phyloP scores from a whole-genome alignment of 2,888 invertebrate genomes.

The Piscicola geometra region DNA sequence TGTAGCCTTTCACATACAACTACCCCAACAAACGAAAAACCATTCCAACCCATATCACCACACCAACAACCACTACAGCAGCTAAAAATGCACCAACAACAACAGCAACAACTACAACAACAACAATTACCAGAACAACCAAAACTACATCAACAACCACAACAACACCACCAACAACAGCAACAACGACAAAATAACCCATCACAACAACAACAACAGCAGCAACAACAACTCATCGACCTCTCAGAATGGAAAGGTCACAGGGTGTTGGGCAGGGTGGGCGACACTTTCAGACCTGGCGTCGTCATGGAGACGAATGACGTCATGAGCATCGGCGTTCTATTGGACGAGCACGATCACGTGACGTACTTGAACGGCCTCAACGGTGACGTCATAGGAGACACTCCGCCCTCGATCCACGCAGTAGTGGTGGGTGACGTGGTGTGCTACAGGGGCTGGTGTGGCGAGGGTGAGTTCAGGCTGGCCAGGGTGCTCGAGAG shows the following conservation, averaged over 20 bases:
- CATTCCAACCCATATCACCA: background rate
- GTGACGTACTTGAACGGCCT: conserved; percentile 53
- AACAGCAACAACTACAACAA: conserved; percentile 12
- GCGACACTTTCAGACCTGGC: conserved; percentile 73
- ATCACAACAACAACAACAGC: background rate
- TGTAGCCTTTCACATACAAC: too few species aligned
- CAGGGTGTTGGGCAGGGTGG: conserved; percentile 79
- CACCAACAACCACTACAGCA: background rate
- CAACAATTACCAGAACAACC: background rate
- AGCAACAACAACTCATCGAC: conserved; percentile 61
- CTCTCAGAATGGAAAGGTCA: conserved; percentile 89
- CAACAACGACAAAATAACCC: background rate
- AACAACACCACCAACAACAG: background rate
- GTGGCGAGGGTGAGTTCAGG: conserved; percentile 69
- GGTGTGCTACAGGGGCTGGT: conserved; percentile 65
- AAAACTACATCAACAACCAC: background rate
- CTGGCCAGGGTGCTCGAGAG: conserved; percentile 75
- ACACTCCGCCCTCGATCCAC: conserved; percentile 75
- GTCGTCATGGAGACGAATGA: conserved; percentile 62
- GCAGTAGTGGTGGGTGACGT: conserved; percentile 74
- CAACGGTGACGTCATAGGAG: conserved; percentile 82
- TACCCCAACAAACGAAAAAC: background rate
- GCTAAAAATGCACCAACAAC: background rate
- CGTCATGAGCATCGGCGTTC: conserved; percentile 64
- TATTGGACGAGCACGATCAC: conserved; percentile 70